Conservation (phyloP, 2,888 invertebrate species). For the Nephrotoma flavescens region DNA sequence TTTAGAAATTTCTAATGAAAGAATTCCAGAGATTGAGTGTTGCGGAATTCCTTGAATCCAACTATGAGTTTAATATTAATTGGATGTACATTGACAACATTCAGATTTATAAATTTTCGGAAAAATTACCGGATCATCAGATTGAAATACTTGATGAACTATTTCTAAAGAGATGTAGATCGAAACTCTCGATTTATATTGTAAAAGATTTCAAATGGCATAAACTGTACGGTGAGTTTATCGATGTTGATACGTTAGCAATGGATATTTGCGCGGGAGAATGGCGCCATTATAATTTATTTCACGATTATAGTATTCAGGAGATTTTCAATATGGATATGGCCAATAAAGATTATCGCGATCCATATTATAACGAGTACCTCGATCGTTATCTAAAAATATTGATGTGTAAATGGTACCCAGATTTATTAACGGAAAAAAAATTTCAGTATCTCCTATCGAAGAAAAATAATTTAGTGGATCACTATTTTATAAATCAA, state of each 20-base stretch:
- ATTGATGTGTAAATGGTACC: background rate
- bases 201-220: background rate
- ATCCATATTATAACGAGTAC: background rate
- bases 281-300: background rate
- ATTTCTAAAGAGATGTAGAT: background rate
- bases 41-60: background rate
- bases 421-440: background rate
- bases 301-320: background rate
- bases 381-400: background rate
- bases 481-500: background rate
- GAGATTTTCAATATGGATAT: background rate
- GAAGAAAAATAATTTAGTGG: background rate
- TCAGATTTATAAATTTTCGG: background rate
- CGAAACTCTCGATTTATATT: background rate
- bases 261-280: background rate
- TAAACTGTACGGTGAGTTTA: background rate
- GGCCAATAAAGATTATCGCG: background rate
- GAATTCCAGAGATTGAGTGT: background rate
- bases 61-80: background rate
- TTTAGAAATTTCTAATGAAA: background rate
- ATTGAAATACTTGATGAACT: background rate
- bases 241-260: background rate
- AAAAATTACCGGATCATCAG: background rate
- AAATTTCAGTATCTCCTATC: background rate
- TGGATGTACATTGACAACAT: background rate